These are phyloP conservation scores for Lithobius niger DNA, from an alignment of 1,140 invertebrate species.

Conservation along the genomic window DNA sequence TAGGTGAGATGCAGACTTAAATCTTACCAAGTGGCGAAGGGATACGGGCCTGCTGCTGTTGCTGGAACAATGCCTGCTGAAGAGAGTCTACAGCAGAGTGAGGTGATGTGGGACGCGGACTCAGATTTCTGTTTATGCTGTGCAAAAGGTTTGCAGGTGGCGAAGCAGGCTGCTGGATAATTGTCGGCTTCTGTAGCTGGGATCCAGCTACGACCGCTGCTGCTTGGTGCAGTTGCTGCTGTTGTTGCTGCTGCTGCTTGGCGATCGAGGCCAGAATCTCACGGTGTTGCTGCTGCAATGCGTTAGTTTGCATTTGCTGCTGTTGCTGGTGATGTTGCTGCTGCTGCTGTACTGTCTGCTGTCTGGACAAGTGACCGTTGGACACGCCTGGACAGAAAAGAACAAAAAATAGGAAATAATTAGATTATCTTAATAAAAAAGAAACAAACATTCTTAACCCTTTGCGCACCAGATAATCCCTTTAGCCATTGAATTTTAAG, in stretches of 20 bases:
- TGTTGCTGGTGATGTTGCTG: slow-evolving; percentile 53
- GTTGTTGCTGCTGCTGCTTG: slow-evolving; percentile 34
- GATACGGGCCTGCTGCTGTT: slow-evolving; percentile 24
- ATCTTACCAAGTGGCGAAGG: slow-evolving; percentile 34
- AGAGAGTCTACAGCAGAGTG: not conserved
- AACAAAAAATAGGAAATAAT: too few species aligned
- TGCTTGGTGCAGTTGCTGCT: slow-evolving; percentile 32
- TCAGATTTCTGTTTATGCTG: not conserved
- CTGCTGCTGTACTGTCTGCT: slow-evolving; percentile 61
- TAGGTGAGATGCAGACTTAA: too few species aligned
- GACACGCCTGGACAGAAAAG: slow-evolving; percentile 60
- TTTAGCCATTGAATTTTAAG: too few species aligned
- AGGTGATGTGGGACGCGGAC: slow-evolving; percentile 8
- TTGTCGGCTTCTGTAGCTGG: not conserved
- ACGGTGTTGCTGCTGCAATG: slow-evolving; percentile 47
- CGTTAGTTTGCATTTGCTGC: slow-evolving; percentile 52
- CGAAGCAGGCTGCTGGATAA: slow-evolving; percentile 3
- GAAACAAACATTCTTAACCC: too few species aligned
- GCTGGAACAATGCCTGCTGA: slow-evolving; percentile 7
- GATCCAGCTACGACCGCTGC: slow-evolving; percentile 22
- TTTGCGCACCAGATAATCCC: too few species aligned
- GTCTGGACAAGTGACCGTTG: slow-evolving; percentile 51
- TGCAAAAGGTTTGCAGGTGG: not conserved
- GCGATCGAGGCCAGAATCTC: slow-evolving; percentile 55
- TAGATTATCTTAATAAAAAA: too few species aligned